Conservation (phyloP, 2,113 vertebrate species). For the Neomonachus schauinslandi region DNA sequence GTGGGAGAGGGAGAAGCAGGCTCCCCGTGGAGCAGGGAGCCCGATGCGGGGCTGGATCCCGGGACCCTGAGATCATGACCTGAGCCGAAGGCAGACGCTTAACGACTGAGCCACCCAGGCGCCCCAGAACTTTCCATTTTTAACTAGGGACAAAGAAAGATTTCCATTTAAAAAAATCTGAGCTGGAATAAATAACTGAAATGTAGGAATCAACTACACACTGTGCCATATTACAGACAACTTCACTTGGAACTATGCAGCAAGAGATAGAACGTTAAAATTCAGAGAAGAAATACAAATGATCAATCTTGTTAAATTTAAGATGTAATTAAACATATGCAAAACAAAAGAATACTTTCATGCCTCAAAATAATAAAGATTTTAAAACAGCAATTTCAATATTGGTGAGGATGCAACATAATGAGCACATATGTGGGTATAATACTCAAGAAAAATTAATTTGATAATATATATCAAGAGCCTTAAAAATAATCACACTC, state of each 20-base stretch:
- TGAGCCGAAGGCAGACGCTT: too few species aligned
- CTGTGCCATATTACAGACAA: not conserved
- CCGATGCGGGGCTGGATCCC: too few species aligned
- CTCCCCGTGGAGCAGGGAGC: too few species aligned
- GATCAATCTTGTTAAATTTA: not conserved
- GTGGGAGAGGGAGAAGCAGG: too few species aligned
- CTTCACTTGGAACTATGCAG: not conserved
- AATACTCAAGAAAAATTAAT: constrained; percentile 18
- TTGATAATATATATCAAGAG: not conserved
- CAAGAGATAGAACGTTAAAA: constrained; percentile 18
- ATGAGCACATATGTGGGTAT: not conserved
- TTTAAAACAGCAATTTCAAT: constrained; percentile 21
- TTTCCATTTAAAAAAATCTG: not conserved
- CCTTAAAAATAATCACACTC: not conserved
- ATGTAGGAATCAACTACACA: not conserved
- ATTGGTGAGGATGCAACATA: not conserved
- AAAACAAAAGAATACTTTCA: constrained; percentile 40
- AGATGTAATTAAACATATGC: not conserved
- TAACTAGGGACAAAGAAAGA: constrained; percentile 13
- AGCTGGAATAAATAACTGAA: not conserved
- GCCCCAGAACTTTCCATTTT: not conserved
- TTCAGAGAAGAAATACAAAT: not conserved
- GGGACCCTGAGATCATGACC: too few species aligned
- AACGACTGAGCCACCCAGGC: too few species aligned
- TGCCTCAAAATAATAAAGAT: constrained; percentile 14